Conservation (phyloP, 2,113 vertebrate species). For the Dromas ardeola region DNA sequence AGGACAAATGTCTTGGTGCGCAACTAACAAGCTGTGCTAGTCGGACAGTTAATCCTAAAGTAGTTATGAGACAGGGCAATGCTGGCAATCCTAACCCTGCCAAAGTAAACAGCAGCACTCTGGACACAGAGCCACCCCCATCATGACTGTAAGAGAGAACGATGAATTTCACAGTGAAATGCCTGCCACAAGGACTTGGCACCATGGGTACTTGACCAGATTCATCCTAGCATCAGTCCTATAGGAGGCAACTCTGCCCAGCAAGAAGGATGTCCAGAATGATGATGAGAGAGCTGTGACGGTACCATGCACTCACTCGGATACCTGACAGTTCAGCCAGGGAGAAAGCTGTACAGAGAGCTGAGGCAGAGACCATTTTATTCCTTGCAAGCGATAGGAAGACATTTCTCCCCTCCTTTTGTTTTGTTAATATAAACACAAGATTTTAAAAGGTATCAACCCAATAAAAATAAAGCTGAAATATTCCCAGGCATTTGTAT, state of each 20-base stretch:
- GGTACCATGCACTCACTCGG: background rate
- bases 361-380: background rate
- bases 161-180: background rate
- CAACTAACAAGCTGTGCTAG: background rate
- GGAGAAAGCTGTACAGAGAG: background rate
- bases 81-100: background rate
- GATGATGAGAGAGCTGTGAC: background rate
- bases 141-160: background rate
- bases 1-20: background rate
- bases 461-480: background rate
- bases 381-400: background rate
- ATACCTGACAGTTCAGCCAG: background rate
- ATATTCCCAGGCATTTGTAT: background rate
- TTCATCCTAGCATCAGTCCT: background rate
- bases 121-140: background rate
- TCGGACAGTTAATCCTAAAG: background rate
- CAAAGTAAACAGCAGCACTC: background rate
- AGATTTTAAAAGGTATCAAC: background rate
- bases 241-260: background rate
- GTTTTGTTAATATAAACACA: background rate
- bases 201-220: background rate
- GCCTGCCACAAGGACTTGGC: background rate
- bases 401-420: background rate
- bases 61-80: background rate
- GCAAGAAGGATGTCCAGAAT: background rate